phyloP scores from a whole-genome alignment of 1,140 invertebrate genomes.

The Dufourea novaeangliae region DNA sequence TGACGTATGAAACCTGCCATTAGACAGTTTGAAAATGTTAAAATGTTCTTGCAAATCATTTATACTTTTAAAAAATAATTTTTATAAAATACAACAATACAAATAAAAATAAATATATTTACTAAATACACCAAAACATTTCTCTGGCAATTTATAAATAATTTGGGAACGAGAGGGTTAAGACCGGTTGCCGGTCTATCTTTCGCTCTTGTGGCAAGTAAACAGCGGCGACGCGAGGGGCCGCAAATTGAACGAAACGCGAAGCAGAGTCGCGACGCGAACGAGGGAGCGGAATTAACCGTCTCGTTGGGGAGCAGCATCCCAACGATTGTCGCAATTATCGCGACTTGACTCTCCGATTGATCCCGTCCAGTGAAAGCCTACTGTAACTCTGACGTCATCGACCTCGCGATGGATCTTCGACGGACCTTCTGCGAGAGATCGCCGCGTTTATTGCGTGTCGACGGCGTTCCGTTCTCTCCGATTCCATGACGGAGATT shows the following conservation, averaged over 20 bases:
- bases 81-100: too few relatives aligned
- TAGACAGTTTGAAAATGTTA: too few relatives aligned
- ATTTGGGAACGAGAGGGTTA: neutral
- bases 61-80: too few relatives aligned
- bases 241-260: constrained; percentile 32
- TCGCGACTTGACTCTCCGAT: constrained; percentile 79
- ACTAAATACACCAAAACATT: too few relatives aligned
- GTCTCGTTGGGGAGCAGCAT: constrained; percentile 71
- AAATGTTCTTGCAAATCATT: too few relatives aligned
- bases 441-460: neutral
- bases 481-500: neutral
- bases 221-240: constrained; percentile 24
- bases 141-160: too few relatives aligned
- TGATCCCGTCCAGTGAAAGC: constrained; percentile 69
- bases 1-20: too few relatives aligned
- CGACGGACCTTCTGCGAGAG: constrained; percentile 5
- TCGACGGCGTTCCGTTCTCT: neutral
- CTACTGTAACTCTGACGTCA: constrained; percentile 77
- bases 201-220: too few relatives aligned
- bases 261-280: constrained; percentile 21
- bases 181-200: neutral
- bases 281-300: constrained; percentile 50
- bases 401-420: constrained; percentile 44
- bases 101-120: too few relatives aligned
- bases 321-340: constrained; percentile 79